A percentile compares a stretch with the other conserved stretches of the same genome.
phyloP scores from a whole-genome alignment of 2,113 vertebrate species.

The Gymnobelideus leadbeateri region DNA sequence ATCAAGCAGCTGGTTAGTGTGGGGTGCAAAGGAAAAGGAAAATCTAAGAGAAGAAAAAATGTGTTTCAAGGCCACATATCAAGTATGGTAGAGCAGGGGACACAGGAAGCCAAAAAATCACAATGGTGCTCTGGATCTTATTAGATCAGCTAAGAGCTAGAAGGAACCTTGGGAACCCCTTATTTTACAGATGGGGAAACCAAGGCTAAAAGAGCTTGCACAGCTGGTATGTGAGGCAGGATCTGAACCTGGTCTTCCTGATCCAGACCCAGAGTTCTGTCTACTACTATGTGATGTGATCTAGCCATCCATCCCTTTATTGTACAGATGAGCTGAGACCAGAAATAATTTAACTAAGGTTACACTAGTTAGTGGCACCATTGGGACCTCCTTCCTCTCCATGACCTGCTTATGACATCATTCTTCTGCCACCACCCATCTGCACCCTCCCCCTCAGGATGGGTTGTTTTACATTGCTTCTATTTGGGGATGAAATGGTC shows the following conservation, averaged over 20 bases:
- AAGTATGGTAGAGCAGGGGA: not conserved
- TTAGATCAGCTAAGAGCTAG: not conserved
- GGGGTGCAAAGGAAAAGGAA: not conserved
- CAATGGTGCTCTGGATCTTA: not conserved
- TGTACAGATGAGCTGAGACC: not conserved
- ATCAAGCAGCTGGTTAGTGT: not conserved
- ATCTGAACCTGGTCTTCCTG: no score
- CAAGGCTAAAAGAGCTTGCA: not conserved
- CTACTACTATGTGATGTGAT: not conserved
- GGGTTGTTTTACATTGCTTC: not conserved
- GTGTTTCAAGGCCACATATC: not conserved
- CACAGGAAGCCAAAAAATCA: not conserved
- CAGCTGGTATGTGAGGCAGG: not conserved
- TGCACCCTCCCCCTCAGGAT: no score
- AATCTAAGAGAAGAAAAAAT: not conserved
- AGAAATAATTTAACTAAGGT: not conserved
- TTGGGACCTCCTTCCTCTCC: no score
- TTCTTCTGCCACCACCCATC: not conserved
- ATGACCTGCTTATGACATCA: no score
- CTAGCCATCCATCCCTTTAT: not conserved
- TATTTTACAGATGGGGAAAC: not conserved
- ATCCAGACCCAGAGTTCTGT: not conserved
- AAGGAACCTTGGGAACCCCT: not conserved
- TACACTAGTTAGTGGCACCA: no score
- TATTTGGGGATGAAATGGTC: not conserved